A percentile compares a stretch with the other conserved stretches of the same genome.
phyloP scores from a whole-genome alignment of 2,113 vertebrate species.

The Hippocampus comes region DNA sequence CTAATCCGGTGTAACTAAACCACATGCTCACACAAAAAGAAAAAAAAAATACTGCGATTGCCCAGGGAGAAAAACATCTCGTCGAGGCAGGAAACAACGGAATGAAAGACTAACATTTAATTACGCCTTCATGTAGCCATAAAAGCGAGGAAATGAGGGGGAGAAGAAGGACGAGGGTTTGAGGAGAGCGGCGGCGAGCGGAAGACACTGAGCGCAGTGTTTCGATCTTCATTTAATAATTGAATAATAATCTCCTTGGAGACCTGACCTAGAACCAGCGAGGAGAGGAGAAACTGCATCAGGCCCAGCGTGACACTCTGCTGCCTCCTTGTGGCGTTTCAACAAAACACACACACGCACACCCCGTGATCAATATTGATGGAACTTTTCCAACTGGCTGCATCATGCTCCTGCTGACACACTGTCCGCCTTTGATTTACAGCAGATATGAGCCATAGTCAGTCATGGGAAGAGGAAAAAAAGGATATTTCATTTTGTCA shows the following conservation, averaged over 20 bases:
- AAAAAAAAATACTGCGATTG: not conserved
- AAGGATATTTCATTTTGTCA: slow-evolving; percentile 61
- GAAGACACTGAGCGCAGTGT: slow-evolving; percentile 58
- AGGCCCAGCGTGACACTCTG: slow-evolving; percentile 43
- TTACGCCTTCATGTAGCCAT: slow-evolving; percentile 34
- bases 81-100: slow-evolving; percentile 16
- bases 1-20: not conserved
- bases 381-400: slow-evolving; percentile 18
- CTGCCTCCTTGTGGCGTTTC: slow-evolving; percentile 69
- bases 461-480: slow-evolving; percentile 54
- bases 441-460: slow-evolving; percentile 49
- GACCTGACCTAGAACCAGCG: slow-evolving; percentile 77
- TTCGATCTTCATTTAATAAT: slow-evolving; percentile 82
- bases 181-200: slow-evolving; percentile 43
- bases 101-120: slow-evolving; percentile 45
- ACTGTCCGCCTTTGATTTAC: slow-evolving; percentile 60
- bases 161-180: slow-evolving; percentile 24
- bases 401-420: slow-evolving; percentile 13
- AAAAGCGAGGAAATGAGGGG: slow-evolving; percentile 22
- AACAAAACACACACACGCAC: slow-evolving; percentile 30
- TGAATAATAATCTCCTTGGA: slow-evolving; percentile 80
- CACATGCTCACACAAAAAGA: not conserved
- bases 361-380: not conserved
- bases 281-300: slow-evolving; percentile 28
- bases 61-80: slow-evolving; percentile 12